Conservation (phyloP, 1,140 invertebrate species). For the Semibalanus balanoides region DNA sequence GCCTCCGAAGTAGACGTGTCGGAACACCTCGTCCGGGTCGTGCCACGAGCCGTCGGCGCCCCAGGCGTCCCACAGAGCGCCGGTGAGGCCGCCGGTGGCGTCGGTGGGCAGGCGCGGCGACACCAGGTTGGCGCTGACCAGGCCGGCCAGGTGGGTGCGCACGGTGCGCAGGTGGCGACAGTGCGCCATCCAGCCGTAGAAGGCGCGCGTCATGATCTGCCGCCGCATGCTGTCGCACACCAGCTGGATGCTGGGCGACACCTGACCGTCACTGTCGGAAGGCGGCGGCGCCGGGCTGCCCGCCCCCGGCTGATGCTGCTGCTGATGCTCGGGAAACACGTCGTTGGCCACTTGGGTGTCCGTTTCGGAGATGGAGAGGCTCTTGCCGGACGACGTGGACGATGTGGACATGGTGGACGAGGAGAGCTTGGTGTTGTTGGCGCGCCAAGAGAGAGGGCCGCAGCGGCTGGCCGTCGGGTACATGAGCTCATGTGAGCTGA, state of each 20-base stretch:
- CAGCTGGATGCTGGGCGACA: conserved; percentile 10
- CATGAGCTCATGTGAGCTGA: background rate
- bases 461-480: background rate
- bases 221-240: conserved; percentile 88
- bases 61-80: conserved; percentile 48
- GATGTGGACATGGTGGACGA: background rate
- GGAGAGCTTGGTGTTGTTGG: background rate
- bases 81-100: conserved; percentile 44
- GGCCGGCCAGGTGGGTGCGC: conserved; percentile 73
- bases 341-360: background rate
- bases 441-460: background rate
- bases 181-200: conserved; percentile 91
- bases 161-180: conserved; percentile 83
- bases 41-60: conserved; percentile 39
- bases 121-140: conserved; percentile 43
- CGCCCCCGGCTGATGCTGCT: no score
- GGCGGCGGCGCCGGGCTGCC: no score
- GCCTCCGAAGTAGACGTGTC: conserved; percentile 73
- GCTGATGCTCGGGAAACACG: background rate
- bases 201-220: conserved; percentile 87
- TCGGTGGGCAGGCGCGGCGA: conserved; percentile 24
- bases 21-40: conserved; percentile 56
- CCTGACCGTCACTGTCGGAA: background rate
- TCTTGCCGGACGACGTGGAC: background rate
- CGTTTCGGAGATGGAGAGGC: background rate